Conservation (phyloP, 2,888 invertebrate genomes). For the Hermaeophaga mercurialis region DNA sequence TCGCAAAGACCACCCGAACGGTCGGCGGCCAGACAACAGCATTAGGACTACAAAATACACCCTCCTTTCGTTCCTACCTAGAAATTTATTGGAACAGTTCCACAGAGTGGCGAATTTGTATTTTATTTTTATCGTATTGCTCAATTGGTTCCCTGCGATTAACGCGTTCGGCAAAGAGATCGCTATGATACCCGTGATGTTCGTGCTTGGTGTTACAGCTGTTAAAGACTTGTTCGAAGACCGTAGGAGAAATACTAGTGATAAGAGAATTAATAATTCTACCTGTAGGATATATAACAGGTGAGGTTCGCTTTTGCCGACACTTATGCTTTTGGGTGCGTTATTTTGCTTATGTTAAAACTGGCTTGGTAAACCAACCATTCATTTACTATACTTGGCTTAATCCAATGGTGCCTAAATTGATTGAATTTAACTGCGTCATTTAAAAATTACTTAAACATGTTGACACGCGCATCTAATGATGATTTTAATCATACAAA, state of each 20-base stretch:
- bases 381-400: no score
- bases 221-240: slow-evolving; percentile 96
- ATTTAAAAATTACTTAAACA: no score
- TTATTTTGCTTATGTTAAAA: no score
- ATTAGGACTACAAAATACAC: slow-evolving; percentile 96
- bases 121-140: slow-evolving; percentile 93
- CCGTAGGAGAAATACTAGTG: slow-evolving; percentile 84
- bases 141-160: slow-evolving; percentile 95
- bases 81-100: slow-evolving; percentile 96
- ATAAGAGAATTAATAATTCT: slow-evolving; percentile 91
- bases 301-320: no score
- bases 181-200: slow-evolving; percentile 92
- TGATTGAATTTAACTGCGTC: no score
- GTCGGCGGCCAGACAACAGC: slow-evolving; percentile 80
- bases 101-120: slow-evolving; percentile 97
- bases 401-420: no score
- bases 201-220: slow-evolving; percentile 92
- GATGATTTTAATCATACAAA: no score
- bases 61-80: slow-evolving; percentile 89
- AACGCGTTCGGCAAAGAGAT: slow-evolving; percentile 96
- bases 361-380: no score
- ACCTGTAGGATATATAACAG: slow-evolving; percentile 90
- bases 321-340: no score
- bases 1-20: slow-evolving; percentile 81
- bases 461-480: no score